Conservation (phyloP, 2,113 vertebrate genomes). For the Onychostoma macrolepis region DNA sequence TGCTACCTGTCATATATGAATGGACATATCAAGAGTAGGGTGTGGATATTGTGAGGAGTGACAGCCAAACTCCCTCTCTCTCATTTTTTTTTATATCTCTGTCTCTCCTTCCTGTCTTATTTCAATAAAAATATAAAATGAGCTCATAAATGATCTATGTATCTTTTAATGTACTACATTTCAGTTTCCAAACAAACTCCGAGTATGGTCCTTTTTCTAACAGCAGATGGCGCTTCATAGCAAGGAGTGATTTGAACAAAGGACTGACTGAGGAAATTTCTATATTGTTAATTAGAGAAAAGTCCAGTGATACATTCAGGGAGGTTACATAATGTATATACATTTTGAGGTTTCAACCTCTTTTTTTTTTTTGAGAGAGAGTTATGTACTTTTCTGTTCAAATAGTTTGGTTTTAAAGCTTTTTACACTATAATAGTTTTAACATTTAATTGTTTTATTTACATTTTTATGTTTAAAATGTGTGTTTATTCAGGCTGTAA, state of each 20-base stretch:
- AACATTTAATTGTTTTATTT: background rate
- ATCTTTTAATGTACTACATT: background rate
- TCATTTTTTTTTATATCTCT: slow-evolving; percentile 31
- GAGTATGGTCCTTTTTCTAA: slow-evolving; percentile 56
- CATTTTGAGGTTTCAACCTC: background rate
- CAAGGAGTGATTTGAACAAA: slow-evolving; percentile 20
- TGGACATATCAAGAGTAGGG: background rate
- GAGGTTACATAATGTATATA: background rate
- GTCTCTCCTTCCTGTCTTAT: background rate
- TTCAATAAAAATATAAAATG: background rate
- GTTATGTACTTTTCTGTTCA: background rate
- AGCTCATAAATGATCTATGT: background rate
- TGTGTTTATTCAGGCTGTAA: background rate
- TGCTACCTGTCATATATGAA: slow-evolving; percentile 5
- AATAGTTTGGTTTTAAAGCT: background rate
- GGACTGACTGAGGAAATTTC: background rate
- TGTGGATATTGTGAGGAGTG: background rate
- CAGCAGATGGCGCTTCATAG: slow-evolving; percentile 53
- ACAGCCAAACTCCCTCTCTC: slow-evolving; percentile 39
- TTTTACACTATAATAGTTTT: background rate
- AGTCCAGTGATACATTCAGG: background rate
- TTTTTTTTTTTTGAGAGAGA: background rate
- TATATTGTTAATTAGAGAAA: slow-evolving; percentile 7
- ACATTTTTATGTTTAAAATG: background rate
- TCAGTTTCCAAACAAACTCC: background rate